phyloP scores from a whole-genome alignment of 2,797 vertebrate species.

The Chromobotia macracanthus region DNA sequence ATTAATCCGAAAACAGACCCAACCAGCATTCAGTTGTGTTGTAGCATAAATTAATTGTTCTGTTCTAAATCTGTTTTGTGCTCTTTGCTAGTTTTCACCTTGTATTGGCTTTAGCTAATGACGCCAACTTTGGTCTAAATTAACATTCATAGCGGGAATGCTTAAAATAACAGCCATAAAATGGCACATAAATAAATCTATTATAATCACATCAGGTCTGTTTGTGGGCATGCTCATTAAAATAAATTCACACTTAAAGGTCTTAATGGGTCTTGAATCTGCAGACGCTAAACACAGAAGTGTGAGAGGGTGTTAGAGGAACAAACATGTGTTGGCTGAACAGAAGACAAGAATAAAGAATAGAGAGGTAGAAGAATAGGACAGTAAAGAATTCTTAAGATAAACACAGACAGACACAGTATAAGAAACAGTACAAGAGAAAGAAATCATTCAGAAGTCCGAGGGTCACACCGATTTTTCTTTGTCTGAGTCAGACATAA shows the following conservation, averaged over 20 bases:
- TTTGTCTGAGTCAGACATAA: constrained; percentile 60
- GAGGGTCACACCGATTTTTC: constrained; percentile 41
- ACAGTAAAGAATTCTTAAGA: background rate
- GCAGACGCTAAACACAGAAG: constrained; percentile 61
- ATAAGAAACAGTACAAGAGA: background rate
- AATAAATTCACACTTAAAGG: constrained; percentile 65
- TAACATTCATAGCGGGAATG: background rate
- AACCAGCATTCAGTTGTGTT: background rate
- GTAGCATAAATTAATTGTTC: background rate
- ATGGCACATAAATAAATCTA: background rate
- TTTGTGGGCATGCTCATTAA: constrained; percentile 56
- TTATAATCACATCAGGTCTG: background rate
- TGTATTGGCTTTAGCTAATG: background rate
- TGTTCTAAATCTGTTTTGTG: background rate
- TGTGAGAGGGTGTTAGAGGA: constrained; percentile 20
- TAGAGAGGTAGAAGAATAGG: background rate
- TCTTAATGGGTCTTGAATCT: constrained; percentile 67
- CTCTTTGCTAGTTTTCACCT: background rate
- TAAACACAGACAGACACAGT: background rate
- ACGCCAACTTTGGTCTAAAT: background rate
- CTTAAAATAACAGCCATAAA: background rate
- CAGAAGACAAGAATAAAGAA: background rate
- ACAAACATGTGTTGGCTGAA: constrained; percentile 38
- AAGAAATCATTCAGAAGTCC: background rate
- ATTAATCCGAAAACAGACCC: too few species aligned